Percentiles rank a stretch among this genome's conserved stretches.
These are phyloP conservation scores for Ancistrus triradiatus DNA, from an alignment of 2,113 vertebrate genomes.

Conservation along the genomic window DNA sequence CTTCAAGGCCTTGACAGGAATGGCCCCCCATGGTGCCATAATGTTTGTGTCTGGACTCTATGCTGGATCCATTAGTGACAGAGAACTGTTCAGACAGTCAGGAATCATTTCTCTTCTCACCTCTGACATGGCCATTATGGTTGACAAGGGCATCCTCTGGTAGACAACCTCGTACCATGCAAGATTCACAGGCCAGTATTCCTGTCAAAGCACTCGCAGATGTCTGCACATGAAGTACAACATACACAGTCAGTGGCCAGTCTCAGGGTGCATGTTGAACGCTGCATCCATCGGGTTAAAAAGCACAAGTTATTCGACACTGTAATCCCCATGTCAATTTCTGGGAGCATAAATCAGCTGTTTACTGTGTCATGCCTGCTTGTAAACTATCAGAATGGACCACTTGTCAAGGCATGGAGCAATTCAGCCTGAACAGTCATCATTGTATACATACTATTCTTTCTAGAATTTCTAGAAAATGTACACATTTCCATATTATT, in stretches of 20 bases:
- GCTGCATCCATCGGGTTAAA: slow-evolving; percentile 19
- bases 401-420: slow-evolving; percentile 26
- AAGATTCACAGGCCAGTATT: slow-evolving; percentile 28
- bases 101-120: slow-evolving; percentile 4
- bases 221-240: slow-evolving; percentile 2
- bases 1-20: slow-evolving; percentile 19
- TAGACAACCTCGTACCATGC: slow-evolving; percentile 28
- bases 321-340: slow-evolving; percentile 1
- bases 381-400: slow-evolving; percentile 33
- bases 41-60: slow-evolving; percentile 34
- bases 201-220: slow-evolving; percentile 10
- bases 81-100: slow-evolving; percentile 24
- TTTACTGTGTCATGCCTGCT: slow-evolving; percentile 31
- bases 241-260: slow-evolving; percentile 19
- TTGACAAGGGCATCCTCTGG: slow-evolving; percentile 32
- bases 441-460: too few species aligned
- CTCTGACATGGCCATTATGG: slow-evolving; percentile 29
- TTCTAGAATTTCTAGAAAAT: too few species aligned
- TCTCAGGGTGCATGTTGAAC: slow-evolving; percentile 14
- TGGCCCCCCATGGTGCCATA: too few species aligned
- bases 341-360: slow-evolving; percentile 25
- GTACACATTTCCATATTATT: too few species aligned
- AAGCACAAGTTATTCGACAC: slow-evolving; percentile 33
- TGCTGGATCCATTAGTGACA: slow-evolving; percentile 27
- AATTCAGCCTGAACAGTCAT: too few species aligned